Evolutionary conservation across 2,888 invertebrate species (phyloP).

Genomic region (Noctua janthina): DNA sequence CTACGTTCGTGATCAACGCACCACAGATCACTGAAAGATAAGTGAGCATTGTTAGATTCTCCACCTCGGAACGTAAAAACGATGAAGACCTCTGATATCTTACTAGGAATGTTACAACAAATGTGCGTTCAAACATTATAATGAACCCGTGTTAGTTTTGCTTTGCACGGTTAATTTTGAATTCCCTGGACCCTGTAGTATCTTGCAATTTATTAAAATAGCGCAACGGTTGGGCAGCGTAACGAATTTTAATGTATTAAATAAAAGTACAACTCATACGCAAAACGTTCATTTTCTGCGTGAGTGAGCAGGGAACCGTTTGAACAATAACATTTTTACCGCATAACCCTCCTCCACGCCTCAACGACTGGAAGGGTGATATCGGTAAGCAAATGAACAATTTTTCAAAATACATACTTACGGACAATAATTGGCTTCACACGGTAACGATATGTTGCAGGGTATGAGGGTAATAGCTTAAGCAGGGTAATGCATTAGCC

Average conservation of each 20-base stretch:
- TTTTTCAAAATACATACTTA: conserved; percentile 70
- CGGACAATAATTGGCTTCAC: conserved; percentile 72
- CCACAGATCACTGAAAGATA: conserved; percentile 76
- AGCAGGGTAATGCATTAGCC: conserved; percentile 19
- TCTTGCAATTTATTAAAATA: conserved; percentile 44
- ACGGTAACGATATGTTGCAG: conserved; percentile 62
- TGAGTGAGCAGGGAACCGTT: conserved; percentile 79
- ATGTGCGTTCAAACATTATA: conserved; percentile 30
- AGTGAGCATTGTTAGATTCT: conserved; percentile 70
- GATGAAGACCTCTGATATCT: conserved; percentile 54
- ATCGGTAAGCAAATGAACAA: conserved; percentile 74
- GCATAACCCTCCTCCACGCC: conserved; percentile 81
- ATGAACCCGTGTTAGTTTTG: conserved; percentile 16
- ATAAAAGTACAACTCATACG: conserved; percentile 69
- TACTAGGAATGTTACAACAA: conserved; percentile 38
- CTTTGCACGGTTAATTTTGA: conserved; percentile 29
- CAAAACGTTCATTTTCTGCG: conserved; percentile 82
- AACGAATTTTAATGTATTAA: conserved; percentile 63
- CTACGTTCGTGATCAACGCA: conserved; percentile 85
- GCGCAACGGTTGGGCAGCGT: conserved; percentile 46
- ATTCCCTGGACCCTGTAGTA: conserved; percentile 22
- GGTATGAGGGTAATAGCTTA: conserved; percentile 22
- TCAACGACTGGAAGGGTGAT: conserved; percentile 76
- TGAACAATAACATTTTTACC: conserved; percentile 84
- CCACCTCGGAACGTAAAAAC: conserved; percentile 55